Conservation (phyloP, 2,113 vertebrate species). For the Centropus bengalensis region DNA sequence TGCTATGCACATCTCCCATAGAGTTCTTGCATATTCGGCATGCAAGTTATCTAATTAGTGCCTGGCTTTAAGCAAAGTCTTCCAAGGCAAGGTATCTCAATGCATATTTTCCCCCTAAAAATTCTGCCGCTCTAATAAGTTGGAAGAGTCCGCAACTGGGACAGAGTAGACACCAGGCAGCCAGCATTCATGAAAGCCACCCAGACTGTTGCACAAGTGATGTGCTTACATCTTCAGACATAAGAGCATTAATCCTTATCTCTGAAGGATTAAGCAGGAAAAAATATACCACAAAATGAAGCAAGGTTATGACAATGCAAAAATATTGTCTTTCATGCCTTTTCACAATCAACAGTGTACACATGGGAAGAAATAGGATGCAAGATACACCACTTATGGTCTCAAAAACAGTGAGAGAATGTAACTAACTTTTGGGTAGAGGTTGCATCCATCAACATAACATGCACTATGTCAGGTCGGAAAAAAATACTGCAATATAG, state of each 20-base stretch:
- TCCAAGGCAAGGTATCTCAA: background rate
- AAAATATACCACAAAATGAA: background rate
- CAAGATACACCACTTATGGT: background rate
- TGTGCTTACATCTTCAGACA: background rate
- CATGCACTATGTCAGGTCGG: background rate
- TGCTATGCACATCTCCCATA: fast-evolving
- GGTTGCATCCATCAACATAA: background rate
- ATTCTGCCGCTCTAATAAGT: background rate
- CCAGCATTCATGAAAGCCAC: background rate
- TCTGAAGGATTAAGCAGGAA: background rate
- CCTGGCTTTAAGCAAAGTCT: background rate
- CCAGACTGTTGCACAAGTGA: background rate
- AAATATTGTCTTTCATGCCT: background rate
- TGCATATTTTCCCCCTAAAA: background rate
- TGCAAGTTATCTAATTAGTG: background rate
- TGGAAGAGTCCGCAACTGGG: background rate
- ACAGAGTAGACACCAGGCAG: background rate
- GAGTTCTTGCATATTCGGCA: background rate
- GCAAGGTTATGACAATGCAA: background rate
- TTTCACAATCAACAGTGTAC: background rate
- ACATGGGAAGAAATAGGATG: background rate
- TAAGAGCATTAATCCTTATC: background rate
- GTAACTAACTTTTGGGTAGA: background rate
- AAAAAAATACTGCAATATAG: background rate
- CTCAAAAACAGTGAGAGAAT: background rate